Evolutionary conservation across 35 echinoderm and acorn worm genomes (phyloP).

Genomic region (Heliocidaris erythrogramma): DNA sequence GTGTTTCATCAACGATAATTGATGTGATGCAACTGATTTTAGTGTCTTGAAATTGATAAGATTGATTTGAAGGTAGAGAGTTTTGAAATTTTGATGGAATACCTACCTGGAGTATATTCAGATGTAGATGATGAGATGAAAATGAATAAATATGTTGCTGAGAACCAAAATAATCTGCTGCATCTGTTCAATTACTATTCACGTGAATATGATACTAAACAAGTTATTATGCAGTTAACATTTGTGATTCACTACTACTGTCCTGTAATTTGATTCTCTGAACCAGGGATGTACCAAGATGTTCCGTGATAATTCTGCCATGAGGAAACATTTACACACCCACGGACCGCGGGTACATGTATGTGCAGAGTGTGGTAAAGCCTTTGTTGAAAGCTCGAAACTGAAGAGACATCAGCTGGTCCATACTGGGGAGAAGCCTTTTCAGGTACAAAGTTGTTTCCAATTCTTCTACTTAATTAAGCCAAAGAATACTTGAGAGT

Average conservation of each 20-base stretch:
- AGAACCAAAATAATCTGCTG: neutral
- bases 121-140: too few species aligned
- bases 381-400: slow-evolving; percentile 99
- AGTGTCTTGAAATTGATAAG: too few species aligned
- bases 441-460: slow-evolving; percentile 69
- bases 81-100: too few species aligned
- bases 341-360: slow-evolving; percentile 96
- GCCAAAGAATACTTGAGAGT: too few species aligned
- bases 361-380: slow-evolving; percentile 98
- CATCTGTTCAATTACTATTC: neutral
- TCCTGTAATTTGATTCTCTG: neutral
- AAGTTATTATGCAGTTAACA: neutral
- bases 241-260: neutral
- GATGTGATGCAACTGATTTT: too few species aligned
- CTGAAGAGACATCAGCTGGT: slow-evolving; percentile 96
- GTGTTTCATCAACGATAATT: too few species aligned
- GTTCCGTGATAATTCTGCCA: slow-evolving; percentile 99
- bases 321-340: slow-evolving; percentile 98
- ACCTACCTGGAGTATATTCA: too few species aligned
- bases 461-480: too few species aligned
- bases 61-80: too few species aligned
- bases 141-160: neutral
- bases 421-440: slow-evolving; percentile 99
- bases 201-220: neutral
- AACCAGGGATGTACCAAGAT: slow-evolving; percentile 95